A percentile compares a stretch with the other conserved stretches of the same genome.
phyloP scores from a whole-genome alignment of 2,888 invertebrate species.

The Ectropis crepuscularia region DNA sequence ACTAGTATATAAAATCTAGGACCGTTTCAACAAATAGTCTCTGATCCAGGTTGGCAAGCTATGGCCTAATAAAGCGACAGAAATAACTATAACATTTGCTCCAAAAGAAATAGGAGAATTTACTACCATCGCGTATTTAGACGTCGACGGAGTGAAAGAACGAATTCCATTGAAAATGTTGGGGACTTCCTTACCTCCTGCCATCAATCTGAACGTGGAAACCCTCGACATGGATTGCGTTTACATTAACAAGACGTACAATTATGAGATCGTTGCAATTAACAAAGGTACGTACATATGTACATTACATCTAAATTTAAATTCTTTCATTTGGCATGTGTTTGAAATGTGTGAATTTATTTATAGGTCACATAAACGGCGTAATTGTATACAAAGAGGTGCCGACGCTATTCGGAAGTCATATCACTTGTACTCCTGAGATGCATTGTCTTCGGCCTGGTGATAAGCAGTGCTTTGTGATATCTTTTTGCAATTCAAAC shows the following conservation, averaged over 20 bases:
- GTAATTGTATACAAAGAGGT: slow-evolving; percentile 76
- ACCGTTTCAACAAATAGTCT: neutral
- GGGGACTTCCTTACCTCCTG: slow-evolving; percentile 85
- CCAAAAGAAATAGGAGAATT: slow-evolving; percentile 82
- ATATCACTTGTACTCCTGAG: slow-evolving; percentile 79
- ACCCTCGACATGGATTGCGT: slow-evolving; percentile 84
- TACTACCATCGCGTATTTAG: slow-evolving; percentile 81
- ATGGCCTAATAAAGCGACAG: slow-evolving; percentile 82
- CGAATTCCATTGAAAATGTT: slow-evolving; percentile 80
- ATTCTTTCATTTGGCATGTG: slow-evolving; percentile 32
- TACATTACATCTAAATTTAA: slow-evolving; percentile 29
- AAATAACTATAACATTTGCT: slow-evolving; percentile 82
- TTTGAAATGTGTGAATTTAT: slow-evolving; percentile 32
- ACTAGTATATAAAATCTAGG: neutral
- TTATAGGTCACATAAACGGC: slow-evolving; percentile 85
- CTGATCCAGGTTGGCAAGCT: slow-evolving; percentile 82
- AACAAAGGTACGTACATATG: slow-evolving; percentile 74
- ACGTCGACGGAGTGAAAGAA: slow-evolving; percentile 82
- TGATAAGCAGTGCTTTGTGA: slow-evolving; percentile 78
- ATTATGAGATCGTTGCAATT: slow-evolving; percentile 85
- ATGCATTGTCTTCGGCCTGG: slow-evolving; percentile 76
- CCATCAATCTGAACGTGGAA: slow-evolving; percentile 81
- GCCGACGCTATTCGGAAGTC: slow-evolving; percentile 83
- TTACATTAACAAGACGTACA: slow-evolving; percentile 84
- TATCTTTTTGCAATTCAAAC: slow-evolving; percentile 84